Evolutionary conservation across 2,797 vertebrate species (phyloP).

Genomic region (Falco biarmicus): DNA sequence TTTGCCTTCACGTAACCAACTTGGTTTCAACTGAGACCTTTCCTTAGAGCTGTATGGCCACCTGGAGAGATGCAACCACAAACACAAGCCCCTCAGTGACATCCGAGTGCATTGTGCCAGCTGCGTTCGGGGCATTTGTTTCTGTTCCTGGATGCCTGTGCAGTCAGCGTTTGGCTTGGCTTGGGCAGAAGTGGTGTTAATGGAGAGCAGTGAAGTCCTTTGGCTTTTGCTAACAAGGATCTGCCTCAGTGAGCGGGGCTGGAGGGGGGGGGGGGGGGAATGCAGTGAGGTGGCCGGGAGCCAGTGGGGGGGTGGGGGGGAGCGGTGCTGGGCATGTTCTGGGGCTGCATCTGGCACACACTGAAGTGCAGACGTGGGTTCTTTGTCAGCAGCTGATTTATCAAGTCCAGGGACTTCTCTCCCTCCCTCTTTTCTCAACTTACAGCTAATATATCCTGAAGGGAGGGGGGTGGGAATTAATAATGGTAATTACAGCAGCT

Average conservation of each 20-base stretch:
- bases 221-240: neutral
- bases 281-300: accelerated
- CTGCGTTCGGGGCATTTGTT: neutral
- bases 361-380: accelerated
- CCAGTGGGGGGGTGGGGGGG: neutral
- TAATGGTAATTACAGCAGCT: neutral
- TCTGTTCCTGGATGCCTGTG: neutral
- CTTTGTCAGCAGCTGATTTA: neutral
- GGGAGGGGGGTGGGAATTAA: neutral
- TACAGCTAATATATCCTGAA: neutral
- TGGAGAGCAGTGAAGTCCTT: neutral
- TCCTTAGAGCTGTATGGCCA: neutral
- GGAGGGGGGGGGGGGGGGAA: neutral
- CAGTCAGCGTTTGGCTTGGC: neutral
- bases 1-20: neutral
- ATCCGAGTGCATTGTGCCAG: neutral
- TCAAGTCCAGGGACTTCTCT: neutral
- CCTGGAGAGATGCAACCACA: neutral
- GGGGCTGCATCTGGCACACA: neutral
- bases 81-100: neutral
- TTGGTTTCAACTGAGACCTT: neutral
- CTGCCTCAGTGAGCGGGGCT: neutral
- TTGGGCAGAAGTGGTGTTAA: neutral
- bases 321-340: neutral
- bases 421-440: neutral